Evolutionary conservation across 1,140 invertebrate species (phyloP).

Genomic region (Triops longicaudatus): DNA sequence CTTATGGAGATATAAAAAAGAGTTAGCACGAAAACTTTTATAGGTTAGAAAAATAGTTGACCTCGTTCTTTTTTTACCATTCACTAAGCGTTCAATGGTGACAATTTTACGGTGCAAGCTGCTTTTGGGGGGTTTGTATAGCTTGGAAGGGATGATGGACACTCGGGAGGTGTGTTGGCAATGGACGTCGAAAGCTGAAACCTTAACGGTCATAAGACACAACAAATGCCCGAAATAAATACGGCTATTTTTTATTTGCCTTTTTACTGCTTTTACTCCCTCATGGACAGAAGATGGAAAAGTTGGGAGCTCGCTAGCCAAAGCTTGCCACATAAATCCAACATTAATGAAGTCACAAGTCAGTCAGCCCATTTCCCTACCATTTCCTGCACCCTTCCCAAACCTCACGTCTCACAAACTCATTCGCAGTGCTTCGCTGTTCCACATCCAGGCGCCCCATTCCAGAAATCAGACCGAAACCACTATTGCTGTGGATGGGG

Average conservation of each 20-base stretch:
- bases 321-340: constrained; percentile 3
- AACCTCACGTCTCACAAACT: neutral
- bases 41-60: neutral
- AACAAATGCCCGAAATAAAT: constrained; percentile 12
- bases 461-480: neutral
- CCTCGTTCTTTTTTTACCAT: neutral
- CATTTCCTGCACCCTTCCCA: neutral
- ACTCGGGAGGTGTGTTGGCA: neutral
- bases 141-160: neutral
- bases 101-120: neutral
- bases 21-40: too few relatives aligned
- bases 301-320: neutral
- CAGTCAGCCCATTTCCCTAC: constrained; percentile 6
- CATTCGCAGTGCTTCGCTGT: neutral
- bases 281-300: neutral
- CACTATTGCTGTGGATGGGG: neutral
- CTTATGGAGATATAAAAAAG: too few relatives aligned
- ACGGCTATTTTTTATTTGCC: neutral
- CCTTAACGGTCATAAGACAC: neutral
- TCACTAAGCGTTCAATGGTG: neutral
- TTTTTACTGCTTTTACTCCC: neutral
- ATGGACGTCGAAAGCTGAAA: neutral
- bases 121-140: neutral
- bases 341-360: constrained; percentile 15
- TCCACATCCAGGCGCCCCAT: neutral